These are phyloP conservation scores for Cephalotes varians DNA, from an alignment of 2,888 invertebrate species.

Conservation along the genomic window DNA sequence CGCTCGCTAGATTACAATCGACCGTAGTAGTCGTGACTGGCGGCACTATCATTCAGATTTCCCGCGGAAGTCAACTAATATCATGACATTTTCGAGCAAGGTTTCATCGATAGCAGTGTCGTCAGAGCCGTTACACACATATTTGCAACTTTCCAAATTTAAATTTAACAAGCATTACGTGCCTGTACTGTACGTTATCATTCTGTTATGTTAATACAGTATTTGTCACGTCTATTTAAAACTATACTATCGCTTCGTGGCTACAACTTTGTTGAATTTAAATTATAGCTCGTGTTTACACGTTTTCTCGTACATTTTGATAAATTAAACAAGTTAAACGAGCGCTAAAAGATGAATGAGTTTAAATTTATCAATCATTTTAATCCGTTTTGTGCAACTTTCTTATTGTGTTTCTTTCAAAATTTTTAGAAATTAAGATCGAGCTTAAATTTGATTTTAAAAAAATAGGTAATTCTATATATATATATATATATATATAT, in stretches of 20 bases:
- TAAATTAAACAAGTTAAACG: slow-evolving; percentile 8
- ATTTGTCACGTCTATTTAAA: not conserved
- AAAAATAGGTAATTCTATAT: too few species aligned
- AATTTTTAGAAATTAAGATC: not conserved
- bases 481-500: too few species aligned
- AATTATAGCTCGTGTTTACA: slow-evolving; percentile 11
- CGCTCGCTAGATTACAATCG: slow-evolving; percentile 66
- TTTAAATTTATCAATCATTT: slow-evolving; percentile 12
- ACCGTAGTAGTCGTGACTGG: slow-evolving; percentile 76
- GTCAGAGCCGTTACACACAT: slow-evolving; percentile 7
- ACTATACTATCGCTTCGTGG: not conserved
- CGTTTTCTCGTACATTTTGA: slow-evolving; percentile 15
- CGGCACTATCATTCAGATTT: slow-evolving; percentile 77
- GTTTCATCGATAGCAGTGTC: slow-evolving; percentile 64
- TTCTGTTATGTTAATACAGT: not conserved
- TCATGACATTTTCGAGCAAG: slow-evolving; percentile 82
- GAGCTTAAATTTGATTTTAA: not conserved
- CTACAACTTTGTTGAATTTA: slow-evolving; percentile 35
- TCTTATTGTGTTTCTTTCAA: not conserved
- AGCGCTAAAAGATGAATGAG: slow-evolving; percentile 1
- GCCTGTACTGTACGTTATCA: slow-evolving; percentile 17
- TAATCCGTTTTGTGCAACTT: not conserved
- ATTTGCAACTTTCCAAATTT: slow-evolving; percentile 31
- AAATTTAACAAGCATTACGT: slow-evolving; percentile 29
- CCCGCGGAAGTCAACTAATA: slow-evolving; percentile 77